Evolutionary conservation across 2,888 invertebrate species (phyloP).

Genomic region (Xestia ashworthii): DNA sequence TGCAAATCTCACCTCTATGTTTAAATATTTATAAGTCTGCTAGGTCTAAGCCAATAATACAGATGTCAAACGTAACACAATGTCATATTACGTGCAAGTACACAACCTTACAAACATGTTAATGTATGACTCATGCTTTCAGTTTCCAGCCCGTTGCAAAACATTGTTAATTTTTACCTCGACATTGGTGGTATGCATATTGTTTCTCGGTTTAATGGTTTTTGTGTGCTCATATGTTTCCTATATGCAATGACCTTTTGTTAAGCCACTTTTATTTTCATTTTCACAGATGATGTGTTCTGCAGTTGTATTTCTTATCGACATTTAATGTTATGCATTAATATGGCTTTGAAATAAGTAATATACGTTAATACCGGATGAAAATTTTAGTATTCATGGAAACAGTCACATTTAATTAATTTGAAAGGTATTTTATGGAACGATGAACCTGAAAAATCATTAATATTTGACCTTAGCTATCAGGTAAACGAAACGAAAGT

Average conservation of each 20-base stretch:
- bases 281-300: slow-evolving; percentile 22
- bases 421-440: neutral
- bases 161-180: slow-evolving; percentile 52
- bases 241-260: slow-evolving; percentile 56
- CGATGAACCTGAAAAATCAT: neutral
- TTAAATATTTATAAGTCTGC: neutral
- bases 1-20: neutral
- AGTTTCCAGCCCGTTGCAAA: slow-evolving; percentile 46
- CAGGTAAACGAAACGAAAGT: slow-evolving; percentile 30
- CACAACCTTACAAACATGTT: slow-evolving; percentile 48
- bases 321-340: neutral
- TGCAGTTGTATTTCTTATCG: slow-evolving; percentile 7
- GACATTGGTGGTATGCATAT: slow-evolving; percentile 54
- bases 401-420: neutral
- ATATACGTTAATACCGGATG: neutral
- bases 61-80: slow-evolving; percentile 47
- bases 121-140: slow-evolving; percentile 62
- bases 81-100: slow-evolving; percentile 42
- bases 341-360: neutral
- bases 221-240: slow-evolving; percentile 44
- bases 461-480: slow-evolving; percentile 1
- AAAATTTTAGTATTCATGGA: neutral
- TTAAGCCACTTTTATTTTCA: slow-evolving; percentile 39
- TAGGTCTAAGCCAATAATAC: slow-evolving; percentile 25
- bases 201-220: slow-evolving; percentile 48